Evolutionary conservation across 2,888 invertebrate genomes (phyloP).

Genomic region (Argyresthia albistria): DNA sequence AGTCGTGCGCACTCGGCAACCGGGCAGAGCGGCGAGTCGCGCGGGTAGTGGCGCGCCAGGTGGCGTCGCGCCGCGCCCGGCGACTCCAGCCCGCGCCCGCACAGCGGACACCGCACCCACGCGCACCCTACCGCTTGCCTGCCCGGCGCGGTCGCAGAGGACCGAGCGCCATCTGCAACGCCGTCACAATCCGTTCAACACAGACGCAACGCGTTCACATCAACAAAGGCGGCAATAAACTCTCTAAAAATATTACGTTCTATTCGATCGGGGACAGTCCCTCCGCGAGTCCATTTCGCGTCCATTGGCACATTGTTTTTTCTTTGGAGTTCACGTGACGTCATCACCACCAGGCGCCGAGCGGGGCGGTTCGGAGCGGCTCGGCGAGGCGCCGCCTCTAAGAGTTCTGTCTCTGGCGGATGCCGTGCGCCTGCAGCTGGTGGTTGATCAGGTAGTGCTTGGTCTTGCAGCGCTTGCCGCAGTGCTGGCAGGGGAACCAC

Average conservation of each 20-base stretch:
- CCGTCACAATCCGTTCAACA: conserved; percentile 25
- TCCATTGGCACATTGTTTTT: conserved; percentile 12
- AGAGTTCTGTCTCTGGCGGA: conserved; percentile 77
- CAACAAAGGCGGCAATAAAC: conserved; percentile 29
- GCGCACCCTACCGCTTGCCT: conserved; percentile 20
- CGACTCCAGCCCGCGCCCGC: conserved; percentile 76
- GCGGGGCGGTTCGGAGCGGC: conserved; percentile 22
- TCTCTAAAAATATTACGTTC: conserved; percentile 45
- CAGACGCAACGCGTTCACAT: conserved; percentile 25
- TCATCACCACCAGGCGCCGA: conserved; percentile 27
- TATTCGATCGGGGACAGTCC: conserved; percentile 11
- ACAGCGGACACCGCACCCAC: conserved; percentile 76
- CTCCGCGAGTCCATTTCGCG: too few relatives aligned
- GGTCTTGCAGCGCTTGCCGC: conserved; percentile 83
- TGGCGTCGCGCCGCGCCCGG: conserved; percentile 80
- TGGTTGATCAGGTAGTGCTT: conserved; percentile 84
- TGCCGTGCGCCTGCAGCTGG: conserved; percentile 82
- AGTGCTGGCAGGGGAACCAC: conserved; percentile 81
- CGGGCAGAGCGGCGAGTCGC: conserved; percentile 87
- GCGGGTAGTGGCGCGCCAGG: conserved; percentile 87
- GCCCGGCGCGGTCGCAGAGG: conserved; percentile 30
- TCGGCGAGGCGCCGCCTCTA: conserved; percentile 56
- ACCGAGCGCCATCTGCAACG: conserved; percentile 44
- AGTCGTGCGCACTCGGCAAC: conserved; percentile 81
- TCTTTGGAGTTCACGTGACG: conserved; percentile 13